Evolutionary conservation across 2,888 invertebrate genomes (phyloP).

Genomic region (Sympetrum striolatum): DNA sequence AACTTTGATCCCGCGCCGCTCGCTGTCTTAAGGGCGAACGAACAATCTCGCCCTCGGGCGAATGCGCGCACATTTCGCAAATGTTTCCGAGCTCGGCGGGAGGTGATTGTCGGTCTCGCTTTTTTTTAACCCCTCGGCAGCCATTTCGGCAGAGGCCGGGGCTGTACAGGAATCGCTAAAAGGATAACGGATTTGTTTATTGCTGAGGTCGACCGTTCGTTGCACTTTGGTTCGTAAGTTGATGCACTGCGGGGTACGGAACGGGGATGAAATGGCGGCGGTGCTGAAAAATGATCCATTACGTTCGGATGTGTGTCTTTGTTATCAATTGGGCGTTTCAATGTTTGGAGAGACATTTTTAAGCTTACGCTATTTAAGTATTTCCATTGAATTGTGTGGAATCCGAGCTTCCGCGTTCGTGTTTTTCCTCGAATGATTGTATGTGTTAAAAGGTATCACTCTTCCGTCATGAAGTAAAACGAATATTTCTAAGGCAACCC

Average conservation of each 20-base stretch:
- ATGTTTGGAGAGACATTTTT: no score
- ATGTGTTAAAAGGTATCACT: no score
- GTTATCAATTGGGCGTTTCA: no score
- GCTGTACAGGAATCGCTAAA: background rate
- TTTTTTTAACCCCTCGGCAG: background rate
- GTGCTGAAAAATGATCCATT: no score
- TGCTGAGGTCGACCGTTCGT: background rate
- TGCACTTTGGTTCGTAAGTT: background rate
- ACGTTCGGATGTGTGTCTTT: no score
- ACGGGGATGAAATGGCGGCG: background rate
- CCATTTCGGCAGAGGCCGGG: background rate
- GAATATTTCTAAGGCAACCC: no score
- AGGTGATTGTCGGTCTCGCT: slow-evolving; percentile 9
- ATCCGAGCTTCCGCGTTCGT: no score
- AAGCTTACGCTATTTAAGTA: no score
- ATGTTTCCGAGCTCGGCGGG: slow-evolving; percentile 10
- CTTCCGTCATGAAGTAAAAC: no score
- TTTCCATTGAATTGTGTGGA: no score
- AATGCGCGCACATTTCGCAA: background rate
- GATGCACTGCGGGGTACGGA: background rate
- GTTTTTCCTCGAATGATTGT: no score
- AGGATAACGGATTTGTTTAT: background rate
- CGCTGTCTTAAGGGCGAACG: background rate
- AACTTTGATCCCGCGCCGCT: background rate
- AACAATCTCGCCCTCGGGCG: background rate